Evolutionary conservation across 2,888 invertebrate genomes (phyloP).

Genomic region (Aleiodes alternator): DNA sequence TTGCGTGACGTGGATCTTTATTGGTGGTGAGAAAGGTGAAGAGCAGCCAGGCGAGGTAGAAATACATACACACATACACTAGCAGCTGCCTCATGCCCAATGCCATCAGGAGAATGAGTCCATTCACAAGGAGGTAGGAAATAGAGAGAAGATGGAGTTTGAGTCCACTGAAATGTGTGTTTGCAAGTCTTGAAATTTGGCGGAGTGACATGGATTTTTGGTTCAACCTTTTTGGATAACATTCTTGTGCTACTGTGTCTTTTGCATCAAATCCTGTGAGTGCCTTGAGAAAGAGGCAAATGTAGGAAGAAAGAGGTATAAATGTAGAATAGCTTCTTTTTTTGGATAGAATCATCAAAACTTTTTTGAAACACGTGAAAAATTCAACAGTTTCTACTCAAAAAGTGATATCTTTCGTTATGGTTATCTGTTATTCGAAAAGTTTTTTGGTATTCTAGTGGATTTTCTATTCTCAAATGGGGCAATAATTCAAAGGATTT

Average conservation of each 20-base stretch:
- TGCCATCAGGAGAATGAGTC: slow-evolving; percentile 1
- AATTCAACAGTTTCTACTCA: slow-evolving; percentile 2
- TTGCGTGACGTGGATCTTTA: slow-evolving; percentile 39
- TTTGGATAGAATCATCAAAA: slow-evolving; percentile 59
- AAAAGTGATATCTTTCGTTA: slow-evolving; percentile 22
- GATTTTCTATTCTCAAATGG: slow-evolving; percentile 19
- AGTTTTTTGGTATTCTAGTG: not conserved
- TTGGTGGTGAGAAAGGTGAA: slow-evolving; percentile 30
- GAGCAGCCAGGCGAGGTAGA: not conserved
- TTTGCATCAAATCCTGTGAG: slow-evolving; percentile 55
- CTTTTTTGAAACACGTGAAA: slow-evolving; percentile 49
- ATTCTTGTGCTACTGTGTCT: slow-evolving; percentile 15
- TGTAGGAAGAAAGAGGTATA: slow-evolving; percentile 47
- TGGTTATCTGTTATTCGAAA: slow-evolving; percentile 31
- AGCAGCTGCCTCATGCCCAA: slow-evolving; percentile 18
- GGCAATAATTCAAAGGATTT: slow-evolving; percentile 27
- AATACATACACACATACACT: not conserved
- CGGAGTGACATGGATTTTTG: slow-evolving; percentile 13
- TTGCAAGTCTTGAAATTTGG: slow-evolving; percentile 1
- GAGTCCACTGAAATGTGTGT: not conserved
- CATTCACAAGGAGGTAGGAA: slow-evolving; percentile 4
- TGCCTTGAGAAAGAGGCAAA: slow-evolving; percentile 61
- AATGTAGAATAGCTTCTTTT: slow-evolving; percentile 58
- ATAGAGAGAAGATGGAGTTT: not conserved
- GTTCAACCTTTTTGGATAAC: slow-evolving; percentile 13